These are phyloP conservation scores for Galago senegalensis DNA, from an alignment of 2,797 vertebrate species.

Conservation along the genomic window DNA sequence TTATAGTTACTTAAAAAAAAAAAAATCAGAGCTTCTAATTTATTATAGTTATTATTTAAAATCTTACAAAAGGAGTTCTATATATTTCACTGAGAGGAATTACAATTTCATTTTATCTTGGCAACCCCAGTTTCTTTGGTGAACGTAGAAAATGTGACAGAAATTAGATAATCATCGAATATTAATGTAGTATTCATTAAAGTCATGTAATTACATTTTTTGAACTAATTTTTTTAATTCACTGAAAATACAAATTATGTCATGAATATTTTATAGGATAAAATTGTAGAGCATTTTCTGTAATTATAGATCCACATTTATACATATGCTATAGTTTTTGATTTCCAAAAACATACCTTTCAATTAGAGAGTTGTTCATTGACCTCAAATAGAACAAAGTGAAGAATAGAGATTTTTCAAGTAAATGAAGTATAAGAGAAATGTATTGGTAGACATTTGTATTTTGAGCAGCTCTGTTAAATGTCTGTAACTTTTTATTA, in stretches of 20 bases:
- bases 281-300: not conserved
- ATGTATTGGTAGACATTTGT: not conserved
- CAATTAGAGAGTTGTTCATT: not conserved
- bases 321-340: not conserved
- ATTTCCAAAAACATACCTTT: not conserved
- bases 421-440: not conserved
- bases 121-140: not conserved
- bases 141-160: not conserved
- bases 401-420: not conserved
- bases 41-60: not conserved
- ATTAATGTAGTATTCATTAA: not conserved
- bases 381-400: not conserved
- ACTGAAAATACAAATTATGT: not conserved
- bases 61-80: not conserved
- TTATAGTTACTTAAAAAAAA: not conserved
- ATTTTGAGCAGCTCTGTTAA: not conserved
- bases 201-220: not conserved
- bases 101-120: not conserved
- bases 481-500: not conserved
- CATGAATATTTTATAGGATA: not conserved
- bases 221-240: not conserved
- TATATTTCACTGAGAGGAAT: not conserved
- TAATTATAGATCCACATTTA: not conserved
- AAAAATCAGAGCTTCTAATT: too few species aligned
- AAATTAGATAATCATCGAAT: not conserved